Base-by-base conservation (phyloP, 2,888 invertebrate genomes). In the Stenotaenia linearis region DNA sequence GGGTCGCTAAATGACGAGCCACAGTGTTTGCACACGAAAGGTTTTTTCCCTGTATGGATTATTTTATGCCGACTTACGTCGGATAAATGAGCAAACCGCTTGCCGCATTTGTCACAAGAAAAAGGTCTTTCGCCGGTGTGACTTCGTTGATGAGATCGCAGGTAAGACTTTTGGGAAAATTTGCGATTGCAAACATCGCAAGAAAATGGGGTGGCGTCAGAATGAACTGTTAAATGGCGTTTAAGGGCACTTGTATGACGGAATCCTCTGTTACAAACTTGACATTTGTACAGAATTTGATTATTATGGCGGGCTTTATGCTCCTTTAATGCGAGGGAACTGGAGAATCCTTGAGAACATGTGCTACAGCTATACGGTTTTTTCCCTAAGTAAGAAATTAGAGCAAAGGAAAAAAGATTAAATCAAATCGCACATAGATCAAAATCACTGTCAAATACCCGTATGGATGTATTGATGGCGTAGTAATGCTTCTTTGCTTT, bases 11-110 rank as follows among this genome's bases (percentile, higher is more conserved):
- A 82, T 10, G 81, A 79, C 35, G 81, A 80, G 12, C 76, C 79
- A 45, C 82, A 82, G 6, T 81, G 80, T 56, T 82, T 79, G 74
- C 82, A 82, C 10, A 78, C 80, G 37, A 81, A 82, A n/a, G 82
- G 82, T 78, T 82, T 82, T 1, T 80, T 78, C 12, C 81, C 82
- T 74, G 81, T 81, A 37, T 82, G 82, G 61, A 81, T 81, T 35
- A 80, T 81, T 32, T 81, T 77, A n/a, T 82, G 82, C 15, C 82
- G 61, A 2, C 80, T 81, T 21, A 82, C 37, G 28, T 82, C 82
- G 15, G 78, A 78, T 45, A 78, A 30, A 30, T 80, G 78, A n/a
- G 82, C 81, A 79, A 82, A 82, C 23, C 80, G 79, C 28, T 81
- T 78, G 3, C 80, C 80, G 78, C 82, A 82, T 32, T 80, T 80